phyloP scores from a whole-genome alignment of 2,797 vertebrate genomes.

The Trichosurus vulpecula region DNA sequence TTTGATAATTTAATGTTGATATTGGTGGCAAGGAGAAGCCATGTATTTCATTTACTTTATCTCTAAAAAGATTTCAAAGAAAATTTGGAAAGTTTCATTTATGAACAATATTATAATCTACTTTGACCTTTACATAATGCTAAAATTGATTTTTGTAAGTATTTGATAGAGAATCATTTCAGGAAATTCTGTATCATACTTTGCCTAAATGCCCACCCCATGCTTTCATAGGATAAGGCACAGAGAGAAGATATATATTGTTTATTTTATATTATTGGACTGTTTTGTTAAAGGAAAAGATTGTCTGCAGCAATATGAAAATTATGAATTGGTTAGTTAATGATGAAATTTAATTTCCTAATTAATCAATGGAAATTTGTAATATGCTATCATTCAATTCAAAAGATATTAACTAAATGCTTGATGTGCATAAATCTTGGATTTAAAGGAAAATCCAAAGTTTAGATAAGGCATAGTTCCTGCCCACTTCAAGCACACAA shows the following conservation, averaged over 20 bases:
- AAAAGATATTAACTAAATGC: neutral
- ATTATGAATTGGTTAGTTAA: constrained; percentile 39
- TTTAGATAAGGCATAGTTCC: neutral
- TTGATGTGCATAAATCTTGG: neutral
- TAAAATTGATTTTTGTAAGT: constrained; percentile 21
- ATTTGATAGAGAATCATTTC: constrained; percentile 26
- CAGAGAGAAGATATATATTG: constrained; percentile 12
- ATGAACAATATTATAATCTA: constrained; percentile 13
- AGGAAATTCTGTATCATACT: neutral
- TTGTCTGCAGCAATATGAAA: neutral
- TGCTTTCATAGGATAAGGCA: constrained; percentile 13
- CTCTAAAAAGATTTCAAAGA: constrained; percentile 14
- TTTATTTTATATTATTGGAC: constrained; percentile 27
- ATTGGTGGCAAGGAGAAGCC: too few species aligned
- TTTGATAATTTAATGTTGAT: neutral
- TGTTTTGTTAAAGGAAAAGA: neutral
- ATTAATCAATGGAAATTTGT: neutral
- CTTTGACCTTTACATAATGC: constrained; percentile 4
- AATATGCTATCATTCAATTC: neutral
- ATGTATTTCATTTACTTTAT: neutral
- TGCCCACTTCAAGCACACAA: too few species aligned
- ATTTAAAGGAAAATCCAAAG: neutral
- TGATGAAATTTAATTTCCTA: constrained; percentile 48
- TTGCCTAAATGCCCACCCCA: neutral
- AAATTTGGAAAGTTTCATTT: constrained; percentile 28